Conservation (phyloP, 2,113 vertebrate genomes). For the Mesoclemmys tuberculata region DNA sequence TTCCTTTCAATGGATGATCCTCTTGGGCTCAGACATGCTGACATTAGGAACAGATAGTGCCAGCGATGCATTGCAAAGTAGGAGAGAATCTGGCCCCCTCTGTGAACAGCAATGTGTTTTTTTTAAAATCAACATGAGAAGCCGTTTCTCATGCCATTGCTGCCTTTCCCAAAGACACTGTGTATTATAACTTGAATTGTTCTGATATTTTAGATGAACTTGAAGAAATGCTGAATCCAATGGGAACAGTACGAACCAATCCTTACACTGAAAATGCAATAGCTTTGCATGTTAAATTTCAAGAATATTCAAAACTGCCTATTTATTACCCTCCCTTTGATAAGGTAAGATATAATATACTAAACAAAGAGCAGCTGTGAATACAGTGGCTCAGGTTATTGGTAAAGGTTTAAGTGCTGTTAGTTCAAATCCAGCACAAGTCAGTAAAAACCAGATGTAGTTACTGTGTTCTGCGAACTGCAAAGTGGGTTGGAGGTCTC, state of each 20-base stretch:
- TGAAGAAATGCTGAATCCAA: slow-evolving; percentile 99
- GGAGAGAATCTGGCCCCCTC: background rate
- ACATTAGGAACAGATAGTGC: background rate
- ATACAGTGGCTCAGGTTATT: background rate
- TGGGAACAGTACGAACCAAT: slow-evolving; percentile 97
- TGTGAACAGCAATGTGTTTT: background rate
- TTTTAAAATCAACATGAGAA: background rate
- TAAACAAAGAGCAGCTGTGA: background rate
- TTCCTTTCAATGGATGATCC: background rate
- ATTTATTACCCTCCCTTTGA: slow-evolving; percentile 95
- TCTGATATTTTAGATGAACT: slow-evolving; percentile 90
- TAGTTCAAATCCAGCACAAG: background rate
- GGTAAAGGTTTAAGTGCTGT: background rate
- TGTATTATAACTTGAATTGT: background rate
- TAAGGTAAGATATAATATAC: slow-evolving; percentile 84
- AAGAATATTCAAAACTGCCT: slow-evolving; percentile 87
- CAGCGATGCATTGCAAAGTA: background rate
- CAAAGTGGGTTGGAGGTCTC: background rate
- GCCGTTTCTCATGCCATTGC: background rate
- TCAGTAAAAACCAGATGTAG: background rate
- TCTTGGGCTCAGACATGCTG: background rate
- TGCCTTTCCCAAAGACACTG: background rate
- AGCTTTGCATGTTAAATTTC: slow-evolving; percentile 91
- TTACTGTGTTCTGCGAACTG: background rate
- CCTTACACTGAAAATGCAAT: slow-evolving; percentile 97